Evolutionary conservation across 2,113 vertebrate species (phyloP).

Genomic region (Nyctereutes procyonoides): DNA sequence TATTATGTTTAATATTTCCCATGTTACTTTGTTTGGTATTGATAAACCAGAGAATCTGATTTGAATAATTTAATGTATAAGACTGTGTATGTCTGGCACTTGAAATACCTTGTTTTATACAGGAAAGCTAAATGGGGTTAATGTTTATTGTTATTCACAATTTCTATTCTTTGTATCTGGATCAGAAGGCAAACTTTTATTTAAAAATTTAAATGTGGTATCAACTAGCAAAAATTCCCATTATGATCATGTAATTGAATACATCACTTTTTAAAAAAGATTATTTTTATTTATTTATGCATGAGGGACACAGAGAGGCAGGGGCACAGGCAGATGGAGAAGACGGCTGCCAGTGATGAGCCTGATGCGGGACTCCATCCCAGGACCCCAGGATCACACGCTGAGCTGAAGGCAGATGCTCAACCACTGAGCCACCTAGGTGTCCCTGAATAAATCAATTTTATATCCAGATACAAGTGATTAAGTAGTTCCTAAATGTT

Average conservation of each 20-base stretch:
- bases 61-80: conserved; percentile 5
- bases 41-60: conserved; percentile 8
- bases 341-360: no score
- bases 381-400: no score
- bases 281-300: no score
- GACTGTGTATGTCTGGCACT: background rate
- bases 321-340: no score
- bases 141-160: conserved; percentile 35
- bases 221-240: conserved; percentile 1
- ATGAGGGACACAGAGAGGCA: no score
- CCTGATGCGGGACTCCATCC: no score
- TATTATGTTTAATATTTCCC: background rate
- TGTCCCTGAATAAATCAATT: conserved; percentile 5
- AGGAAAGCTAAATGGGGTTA: conserved; percentile 41
- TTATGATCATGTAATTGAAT: background rate
- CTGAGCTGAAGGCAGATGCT: no score
- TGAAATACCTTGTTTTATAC: conserved; percentile 20
- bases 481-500: conserved; percentile 26
- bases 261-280: no score
- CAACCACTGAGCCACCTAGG: no score
- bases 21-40: conserved; percentile 38
- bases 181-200: conserved; percentile 35
- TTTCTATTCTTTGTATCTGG: background rate
- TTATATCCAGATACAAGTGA: background rate
- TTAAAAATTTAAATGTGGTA: background rate